phyloP scores from a whole-genome alignment of 2,113 vertebrate species.

The Formicarius rufipectus region DNA sequence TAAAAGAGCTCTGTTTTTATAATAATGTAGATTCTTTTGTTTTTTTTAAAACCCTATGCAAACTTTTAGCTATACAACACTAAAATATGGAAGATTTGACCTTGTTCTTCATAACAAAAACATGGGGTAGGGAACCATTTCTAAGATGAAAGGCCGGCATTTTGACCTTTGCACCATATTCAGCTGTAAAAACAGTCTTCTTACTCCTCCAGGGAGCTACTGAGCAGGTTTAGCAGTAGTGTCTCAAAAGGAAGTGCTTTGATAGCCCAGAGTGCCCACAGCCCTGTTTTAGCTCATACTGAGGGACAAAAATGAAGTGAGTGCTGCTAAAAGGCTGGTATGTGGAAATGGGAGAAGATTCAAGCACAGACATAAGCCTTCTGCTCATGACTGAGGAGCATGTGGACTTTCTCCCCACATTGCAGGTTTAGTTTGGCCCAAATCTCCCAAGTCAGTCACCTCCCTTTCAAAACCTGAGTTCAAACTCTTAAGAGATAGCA shows the following conservation, averaged over 20 bases:
- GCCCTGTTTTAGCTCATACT: not conserved
- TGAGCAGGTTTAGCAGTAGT: not conserved
- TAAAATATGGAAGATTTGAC: not conserved
- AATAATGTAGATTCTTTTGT: not conserved
- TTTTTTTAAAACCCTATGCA: not conserved
- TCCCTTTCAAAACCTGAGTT: not conserved
- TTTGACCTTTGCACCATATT: not conserved
- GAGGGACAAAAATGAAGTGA: not conserved
- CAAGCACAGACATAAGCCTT: not conserved
- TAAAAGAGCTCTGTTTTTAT: not conserved
- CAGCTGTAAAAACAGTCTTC: constrained; percentile 33
- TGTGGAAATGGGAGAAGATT: not conserved
- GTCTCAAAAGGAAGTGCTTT: not conserved
- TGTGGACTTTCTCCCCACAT: not conserved
- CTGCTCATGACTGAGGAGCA: not conserved
- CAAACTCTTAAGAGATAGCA: not conserved
- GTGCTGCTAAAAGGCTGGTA: not conserved
- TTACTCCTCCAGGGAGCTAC: not conserved
- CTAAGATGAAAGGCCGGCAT: not conserved
- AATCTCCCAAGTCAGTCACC: not conserved
- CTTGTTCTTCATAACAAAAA: not conserved
- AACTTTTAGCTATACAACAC: not conserved
- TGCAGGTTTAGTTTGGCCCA: not conserved
- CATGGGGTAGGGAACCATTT: not conserved
- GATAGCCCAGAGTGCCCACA: not conserved